Percentiles rank a stretch among this genome's conserved stretches.
Conservation (phyloP, 2,888 invertebrate species). For the Drosophila suboccidentalis region DNA sequence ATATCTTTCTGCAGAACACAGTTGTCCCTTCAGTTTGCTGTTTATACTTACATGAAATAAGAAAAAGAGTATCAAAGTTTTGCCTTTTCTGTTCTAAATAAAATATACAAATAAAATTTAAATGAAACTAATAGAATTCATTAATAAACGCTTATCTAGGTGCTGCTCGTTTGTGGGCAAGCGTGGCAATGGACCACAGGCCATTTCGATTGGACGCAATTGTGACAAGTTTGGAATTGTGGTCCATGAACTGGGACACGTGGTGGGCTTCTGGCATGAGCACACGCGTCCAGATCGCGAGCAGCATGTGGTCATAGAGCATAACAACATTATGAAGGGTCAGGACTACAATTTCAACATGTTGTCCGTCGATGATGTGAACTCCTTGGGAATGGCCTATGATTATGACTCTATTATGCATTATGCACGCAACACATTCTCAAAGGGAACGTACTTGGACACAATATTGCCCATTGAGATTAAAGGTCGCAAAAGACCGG, state of each 20-base stretch:
- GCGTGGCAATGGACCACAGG: conserved; percentile 97
- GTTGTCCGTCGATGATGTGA: conserved; percentile 98
- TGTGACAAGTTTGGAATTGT: conserved; percentile 99
- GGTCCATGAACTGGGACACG: conserved; percentile 98
- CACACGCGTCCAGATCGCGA: conserved; percentile 99
- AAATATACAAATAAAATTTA: not conserved
- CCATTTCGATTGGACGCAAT: conserved; percentile 98
- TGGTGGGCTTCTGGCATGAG: conserved; percentile 99
- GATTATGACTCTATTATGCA: conserved; percentile 99
- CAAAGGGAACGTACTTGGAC: conserved; percentile 96
- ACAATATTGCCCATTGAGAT: conserved; percentile 96
- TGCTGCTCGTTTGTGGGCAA: conserved; percentile 99
- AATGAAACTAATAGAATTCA: not conserved
- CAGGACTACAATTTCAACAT: conserved; percentile 99
- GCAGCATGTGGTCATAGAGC: conserved; percentile 97
- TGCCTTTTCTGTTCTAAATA: no score
- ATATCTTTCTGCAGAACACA: no score
- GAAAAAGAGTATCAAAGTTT: no score
- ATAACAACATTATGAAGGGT: conserved; percentile 98
- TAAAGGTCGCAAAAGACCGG: conserved; percentile 93
- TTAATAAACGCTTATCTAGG: conserved; percentile 86
- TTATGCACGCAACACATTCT: conserved; percentile 99
- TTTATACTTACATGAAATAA: no score
- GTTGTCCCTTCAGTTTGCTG: no score
- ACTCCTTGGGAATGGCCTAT: conserved; percentile 96